phyloP scores from a whole-genome alignment of 2,113 vertebrate species.

The Crotalus tigris region DNA sequence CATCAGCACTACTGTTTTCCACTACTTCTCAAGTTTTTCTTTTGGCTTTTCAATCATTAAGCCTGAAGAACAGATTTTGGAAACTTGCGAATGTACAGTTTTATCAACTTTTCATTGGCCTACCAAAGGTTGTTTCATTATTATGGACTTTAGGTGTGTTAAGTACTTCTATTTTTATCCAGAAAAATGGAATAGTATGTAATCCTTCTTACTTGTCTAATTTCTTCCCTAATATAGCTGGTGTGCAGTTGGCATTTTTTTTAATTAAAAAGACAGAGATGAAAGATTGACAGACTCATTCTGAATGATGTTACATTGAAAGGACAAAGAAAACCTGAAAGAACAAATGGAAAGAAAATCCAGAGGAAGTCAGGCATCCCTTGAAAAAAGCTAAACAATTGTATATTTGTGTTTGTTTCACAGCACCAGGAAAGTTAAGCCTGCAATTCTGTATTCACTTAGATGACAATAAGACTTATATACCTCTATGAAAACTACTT shows the following conservation, averaged over 20 bases:
- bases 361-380: background rate
- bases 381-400: background rate
- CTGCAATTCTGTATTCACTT: background rate
- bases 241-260: background rate
- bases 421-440: background rate
- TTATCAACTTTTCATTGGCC: background rate
- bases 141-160: background rate
- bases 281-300: background rate
- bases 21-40: background rate
- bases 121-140: background rate
- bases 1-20: background rate
- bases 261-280: conserved; percentile 1
- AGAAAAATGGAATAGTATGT: background rate
- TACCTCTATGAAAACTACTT: background rate
- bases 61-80: background rate
- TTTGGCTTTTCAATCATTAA: background rate
- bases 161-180: background rate
- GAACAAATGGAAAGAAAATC: background rate
- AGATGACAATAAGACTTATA: background rate
- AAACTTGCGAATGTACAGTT: background rate
- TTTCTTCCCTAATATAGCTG: background rate
- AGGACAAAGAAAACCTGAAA: background rate
- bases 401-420: background rate
- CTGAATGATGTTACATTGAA: background rate
- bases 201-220: background rate